These are phyloP conservation scores for Caenorhabditis wallacei DNA, from an alignment of 2,888 invertebrate species.

Conservation along the genomic window DNA sequence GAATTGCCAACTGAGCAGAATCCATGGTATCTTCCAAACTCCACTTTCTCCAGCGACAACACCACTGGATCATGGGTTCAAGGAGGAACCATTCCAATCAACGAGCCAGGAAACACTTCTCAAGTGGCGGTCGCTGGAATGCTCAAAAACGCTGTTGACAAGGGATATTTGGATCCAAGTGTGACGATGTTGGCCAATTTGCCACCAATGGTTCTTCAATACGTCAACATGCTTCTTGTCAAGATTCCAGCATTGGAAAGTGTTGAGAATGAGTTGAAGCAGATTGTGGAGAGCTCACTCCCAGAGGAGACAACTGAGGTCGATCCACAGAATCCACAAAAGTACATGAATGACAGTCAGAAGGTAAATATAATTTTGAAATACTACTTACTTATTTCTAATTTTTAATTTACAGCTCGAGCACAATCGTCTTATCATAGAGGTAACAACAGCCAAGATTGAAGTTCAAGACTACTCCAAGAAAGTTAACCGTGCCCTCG, in stretches of 20 bases:
- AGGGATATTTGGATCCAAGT: slow-evolving; percentile 72
- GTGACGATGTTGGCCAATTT: slow-evolving; percentile 66
- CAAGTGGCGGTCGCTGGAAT: slow-evolving; percentile 68
- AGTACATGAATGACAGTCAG: slow-evolving; percentile 75
- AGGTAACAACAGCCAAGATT: slow-evolving; percentile 75
- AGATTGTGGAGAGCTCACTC: slow-evolving; percentile 64
- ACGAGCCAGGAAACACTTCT: slow-evolving; percentile 54
- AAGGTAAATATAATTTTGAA: slow-evolving; percentile 53
- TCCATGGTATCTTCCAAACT: slow-evolving; percentile 73
- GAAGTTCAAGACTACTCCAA: slow-evolving; percentile 74
- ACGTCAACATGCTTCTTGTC: slow-evolving; percentile 63
- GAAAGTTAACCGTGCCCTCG: slow-evolving; percentile 71
- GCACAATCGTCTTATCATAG: slow-evolving; percentile 75
- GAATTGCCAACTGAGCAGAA: slow-evolving; percentile 66
- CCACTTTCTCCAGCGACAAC: slow-evolving; percentile 39
- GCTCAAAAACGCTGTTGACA: slow-evolving; percentile 73
- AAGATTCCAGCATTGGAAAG: slow-evolving; percentile 71
- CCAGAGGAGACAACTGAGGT: slow-evolving; percentile 61
- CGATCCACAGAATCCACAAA: slow-evolving; percentile 66
- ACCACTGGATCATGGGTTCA: slow-evolving; percentile 63
- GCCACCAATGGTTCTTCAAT: slow-evolving; percentile 62
- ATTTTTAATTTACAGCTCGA: slow-evolving; percentile 67
- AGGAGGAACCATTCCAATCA: slow-evolving; percentile 66
- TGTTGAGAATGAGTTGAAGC: slow-evolving; percentile 68
- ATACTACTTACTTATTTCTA: too few species aligned